phyloP scores from a whole-genome alignment of 2,888 invertebrate species.

The Osmoderma eremita region DNA sequence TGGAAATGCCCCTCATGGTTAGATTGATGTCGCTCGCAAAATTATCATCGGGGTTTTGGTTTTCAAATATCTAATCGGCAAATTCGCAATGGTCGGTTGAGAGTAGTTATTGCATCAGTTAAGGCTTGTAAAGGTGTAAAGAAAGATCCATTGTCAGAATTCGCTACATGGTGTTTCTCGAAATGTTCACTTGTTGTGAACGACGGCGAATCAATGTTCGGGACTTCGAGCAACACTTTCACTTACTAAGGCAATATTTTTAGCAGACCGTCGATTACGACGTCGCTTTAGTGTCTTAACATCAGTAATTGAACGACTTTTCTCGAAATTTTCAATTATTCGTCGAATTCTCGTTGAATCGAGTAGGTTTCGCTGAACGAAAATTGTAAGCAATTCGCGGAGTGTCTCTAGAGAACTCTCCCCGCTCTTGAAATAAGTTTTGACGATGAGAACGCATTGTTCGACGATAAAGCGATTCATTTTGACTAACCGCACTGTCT shows the following conservation, averaged over 20 bases:
- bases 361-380: too few relatives aligned
- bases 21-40: neutral
- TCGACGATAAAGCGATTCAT: too few relatives aligned
- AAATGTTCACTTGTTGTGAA: neutral
- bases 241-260: neutral
- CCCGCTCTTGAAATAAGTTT: too few relatives aligned
- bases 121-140: neutral
- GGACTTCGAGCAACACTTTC: neutral
- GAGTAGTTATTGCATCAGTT: neutral
- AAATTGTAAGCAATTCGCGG: too few relatives aligned
- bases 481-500: too few relatives aligned
- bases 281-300: neutral
- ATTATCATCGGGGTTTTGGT: neutral
- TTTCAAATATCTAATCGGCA: neutral
- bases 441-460: too few relatives aligned
- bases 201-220: neutral
- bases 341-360: too few relatives aligned
- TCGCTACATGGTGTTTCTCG: neutral
- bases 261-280: neutral
- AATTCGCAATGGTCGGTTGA: neutral
- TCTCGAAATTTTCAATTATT: too few relatives aligned
- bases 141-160: neutral
- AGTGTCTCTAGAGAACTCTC: too few relatives aligned
- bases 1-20: too few relatives aligned
- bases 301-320: too few relatives aligned